A percentile compares a stretch with the other conserved stretches of the same genome.
Evolutionary conservation across 2,113 vertebrate species (phyloP).

Genomic region (Eleginops maclovinus): DNA sequence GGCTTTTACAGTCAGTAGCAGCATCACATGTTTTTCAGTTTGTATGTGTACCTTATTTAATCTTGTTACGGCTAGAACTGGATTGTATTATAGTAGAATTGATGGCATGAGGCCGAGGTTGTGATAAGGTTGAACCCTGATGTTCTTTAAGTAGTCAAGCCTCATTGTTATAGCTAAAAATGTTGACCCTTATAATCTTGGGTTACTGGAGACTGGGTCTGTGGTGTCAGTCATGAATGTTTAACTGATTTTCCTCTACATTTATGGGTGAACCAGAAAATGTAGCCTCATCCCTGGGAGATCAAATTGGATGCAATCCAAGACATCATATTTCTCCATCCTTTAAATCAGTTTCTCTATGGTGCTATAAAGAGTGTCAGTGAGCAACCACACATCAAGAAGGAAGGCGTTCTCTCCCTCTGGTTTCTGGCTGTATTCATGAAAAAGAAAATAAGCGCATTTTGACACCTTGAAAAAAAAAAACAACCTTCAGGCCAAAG

Average conservation of each 20-base stretch:
- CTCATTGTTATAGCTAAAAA: too few relatives aligned
- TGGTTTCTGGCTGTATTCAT: conserved; percentile 1
- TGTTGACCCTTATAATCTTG: too few relatives aligned
- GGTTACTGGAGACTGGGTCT: not conserved
- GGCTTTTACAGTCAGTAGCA: too few relatives aligned
- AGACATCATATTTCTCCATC: conserved; percentile 13
- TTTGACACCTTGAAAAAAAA: conserved; percentile 13
- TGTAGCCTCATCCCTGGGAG: conserved; percentile 3
- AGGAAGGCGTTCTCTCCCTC: not conserved
- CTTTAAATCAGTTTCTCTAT: conserved; percentile 26
- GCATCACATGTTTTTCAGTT: too few relatives aligned
- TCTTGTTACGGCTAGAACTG: too few relatives aligned
- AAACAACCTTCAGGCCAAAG: not conserved
- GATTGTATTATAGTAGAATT: too few relatives aligned
- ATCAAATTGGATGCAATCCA: conserved; percentile 44
- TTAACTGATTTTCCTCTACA: not conserved
- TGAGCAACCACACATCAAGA: conserved; percentile 6
- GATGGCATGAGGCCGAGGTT: too few relatives aligned
- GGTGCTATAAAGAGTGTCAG: conserved; percentile 11
- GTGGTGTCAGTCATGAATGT: conserved; percentile 16
- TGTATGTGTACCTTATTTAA: too few relatives aligned
- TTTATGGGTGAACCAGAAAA: conserved; percentile 27
- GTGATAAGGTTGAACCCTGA: too few relatives aligned
- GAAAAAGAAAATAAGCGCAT: not conserved
- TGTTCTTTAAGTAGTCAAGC: too few relatives aligned